Evolutionary conservation across 2,888 invertebrate genomes (phyloP).

Genomic region (Alentia gelatinosa): DNA sequence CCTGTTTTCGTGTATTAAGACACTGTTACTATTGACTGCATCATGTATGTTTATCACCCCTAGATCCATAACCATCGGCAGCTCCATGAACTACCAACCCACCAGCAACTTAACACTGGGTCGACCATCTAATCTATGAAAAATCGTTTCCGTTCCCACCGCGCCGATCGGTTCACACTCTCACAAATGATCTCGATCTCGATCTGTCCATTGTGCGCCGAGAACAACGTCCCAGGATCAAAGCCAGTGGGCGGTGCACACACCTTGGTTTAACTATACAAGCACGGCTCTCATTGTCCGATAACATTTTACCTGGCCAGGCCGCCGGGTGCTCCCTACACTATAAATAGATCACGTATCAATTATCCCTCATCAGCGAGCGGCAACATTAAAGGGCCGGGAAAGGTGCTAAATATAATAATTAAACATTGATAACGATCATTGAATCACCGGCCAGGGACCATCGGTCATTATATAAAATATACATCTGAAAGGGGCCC

Average conservation of each 20-base stretch:
- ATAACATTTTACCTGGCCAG: constrained; percentile 5
- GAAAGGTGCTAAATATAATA: constrained; percentile 10
- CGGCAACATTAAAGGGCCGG: background rate
- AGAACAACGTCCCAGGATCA: background rate
- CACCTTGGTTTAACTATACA: background rate
- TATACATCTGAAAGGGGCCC: constrained; percentile 47
- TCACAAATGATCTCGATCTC: background rate
- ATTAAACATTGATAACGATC: constrained; percentile 37
- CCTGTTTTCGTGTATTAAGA: no score
- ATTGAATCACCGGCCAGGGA: background rate
- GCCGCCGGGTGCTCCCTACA: background rate
- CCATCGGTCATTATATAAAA: constrained; percentile 14
- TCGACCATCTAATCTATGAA: background rate
- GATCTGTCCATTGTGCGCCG: constrained; percentile 2
- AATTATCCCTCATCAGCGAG: constrained; percentile 15
- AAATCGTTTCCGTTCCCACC: background rate
- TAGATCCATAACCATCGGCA: background rate
- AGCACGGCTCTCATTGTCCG: background rate
- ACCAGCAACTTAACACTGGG: background rate
- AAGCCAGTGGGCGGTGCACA: background rate
- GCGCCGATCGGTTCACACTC: constrained; percentile 23
- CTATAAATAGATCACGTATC: constrained; percentile 20
- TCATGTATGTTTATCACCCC: background rate
- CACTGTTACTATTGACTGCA: no score
- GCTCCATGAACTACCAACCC: background rate